Percentiles rank a stretch among this genome's conserved stretches.
Evolutionary conservation across 2,888 invertebrate genomes (phyloP).

Genomic region (Acleris laterana): DNA sequence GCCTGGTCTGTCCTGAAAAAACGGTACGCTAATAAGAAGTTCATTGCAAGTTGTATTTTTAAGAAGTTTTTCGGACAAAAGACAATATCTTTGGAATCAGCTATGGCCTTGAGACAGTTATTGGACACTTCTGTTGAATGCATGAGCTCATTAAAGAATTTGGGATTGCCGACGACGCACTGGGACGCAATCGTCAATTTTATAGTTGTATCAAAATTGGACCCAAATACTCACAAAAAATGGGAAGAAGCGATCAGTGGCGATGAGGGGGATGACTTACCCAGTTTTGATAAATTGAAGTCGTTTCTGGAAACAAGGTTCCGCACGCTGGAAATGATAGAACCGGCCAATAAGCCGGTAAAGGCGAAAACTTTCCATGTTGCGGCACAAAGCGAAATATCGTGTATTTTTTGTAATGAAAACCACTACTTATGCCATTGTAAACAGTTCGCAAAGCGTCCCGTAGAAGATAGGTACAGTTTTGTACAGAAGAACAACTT

Average conservation of each 20-base stretch:
- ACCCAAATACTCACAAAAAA: slow-evolving; percentile 16
- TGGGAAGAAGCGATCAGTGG: slow-evolving; percentile 11
- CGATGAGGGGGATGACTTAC: not conserved
- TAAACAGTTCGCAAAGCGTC: no score
- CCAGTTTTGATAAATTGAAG: slow-evolving; percentile 1
- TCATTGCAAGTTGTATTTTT: slow-evolving; percentile 4
- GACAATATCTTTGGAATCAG: not conserved
- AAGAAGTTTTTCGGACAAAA: slow-evolving; percentile 8
- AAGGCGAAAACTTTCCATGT: not conserved
- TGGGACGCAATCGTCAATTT: not conserved
- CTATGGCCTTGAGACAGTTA: not conserved
- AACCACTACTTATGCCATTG: no score
- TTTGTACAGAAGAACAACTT: no score
- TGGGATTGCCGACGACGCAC: not conserved
- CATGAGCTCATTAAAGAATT: not conserved
- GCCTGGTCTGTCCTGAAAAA: slow-evolving; percentile 1
- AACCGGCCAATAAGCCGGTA: slow-evolving; percentile 9
- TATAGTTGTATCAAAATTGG: not conserved
- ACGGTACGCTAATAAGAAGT: slow-evolving; percentile 3
- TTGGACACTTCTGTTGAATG: slow-evolving; percentile 1
- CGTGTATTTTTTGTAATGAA: no score
- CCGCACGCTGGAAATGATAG: slow-evolving; percentile 12
- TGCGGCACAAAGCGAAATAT: no score
- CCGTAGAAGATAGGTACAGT: no score
- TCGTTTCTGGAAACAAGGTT: slow-evolving; percentile 9